phyloP scores from a whole-genome alignment of 1,140 invertebrate species.

The Solen grandis region DNA sequence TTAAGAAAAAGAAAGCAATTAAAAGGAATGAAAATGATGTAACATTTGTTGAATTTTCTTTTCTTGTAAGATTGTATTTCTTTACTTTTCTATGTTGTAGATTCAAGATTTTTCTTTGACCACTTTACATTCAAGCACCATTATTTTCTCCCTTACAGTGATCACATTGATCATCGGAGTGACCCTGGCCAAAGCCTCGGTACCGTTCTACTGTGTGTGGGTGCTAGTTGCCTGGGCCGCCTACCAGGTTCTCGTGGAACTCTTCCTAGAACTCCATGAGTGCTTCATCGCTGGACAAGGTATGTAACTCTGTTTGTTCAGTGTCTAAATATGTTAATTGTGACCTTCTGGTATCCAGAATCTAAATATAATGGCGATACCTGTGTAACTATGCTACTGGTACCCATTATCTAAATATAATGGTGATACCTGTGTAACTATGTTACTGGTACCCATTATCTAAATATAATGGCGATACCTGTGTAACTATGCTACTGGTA shows the following conservation, averaged over 20 bases:
- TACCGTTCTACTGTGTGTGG: slow-evolving; percentile 43
- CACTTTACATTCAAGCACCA: too few relatives aligned
- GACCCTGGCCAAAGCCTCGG: slow-evolving; percentile 29
- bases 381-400: background rate
- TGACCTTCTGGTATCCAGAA: background rate
- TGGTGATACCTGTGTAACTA: background rate
- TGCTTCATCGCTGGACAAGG: slow-evolving; percentile 33
- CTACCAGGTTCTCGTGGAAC: slow-evolving; percentile 42
- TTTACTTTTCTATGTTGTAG: too few relatives aligned
- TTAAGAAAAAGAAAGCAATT: too few relatives aligned
- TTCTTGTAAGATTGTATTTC: too few relatives aligned
- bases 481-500: background rate
- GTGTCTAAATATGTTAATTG: background rate
- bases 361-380: background rate
- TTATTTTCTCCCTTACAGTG: slow-evolving; percentile 9
- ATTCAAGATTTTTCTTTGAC: too few relatives aligned
- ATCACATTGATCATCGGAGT: slow-evolving; percentile 46
- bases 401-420: background rate
- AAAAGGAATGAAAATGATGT: too few relatives aligned
- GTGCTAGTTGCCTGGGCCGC: slow-evolving; percentile 40
- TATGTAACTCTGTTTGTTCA: background rate
- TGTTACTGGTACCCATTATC: too few relatives aligned
- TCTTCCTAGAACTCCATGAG: slow-evolving; percentile 38
- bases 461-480: background rate
- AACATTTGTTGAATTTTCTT: too few relatives aligned